Percentiles rank a stretch among this genome's conserved stretches.
phyloP scores from a whole-genome alignment of 2,888 invertebrate species.

The Azorinus chamasolen region DNA sequence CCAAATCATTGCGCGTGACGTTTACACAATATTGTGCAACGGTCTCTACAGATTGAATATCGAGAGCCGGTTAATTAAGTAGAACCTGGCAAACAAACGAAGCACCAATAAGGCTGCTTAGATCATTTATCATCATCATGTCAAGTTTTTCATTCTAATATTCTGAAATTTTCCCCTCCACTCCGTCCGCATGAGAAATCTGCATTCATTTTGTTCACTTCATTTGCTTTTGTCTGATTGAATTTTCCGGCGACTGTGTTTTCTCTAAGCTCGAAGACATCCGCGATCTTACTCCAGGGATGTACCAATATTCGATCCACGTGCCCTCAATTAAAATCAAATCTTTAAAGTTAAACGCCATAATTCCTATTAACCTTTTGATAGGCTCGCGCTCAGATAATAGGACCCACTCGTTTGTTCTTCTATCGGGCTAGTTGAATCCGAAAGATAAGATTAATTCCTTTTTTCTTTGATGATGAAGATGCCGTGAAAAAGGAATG shows the following conservation, averaged over 20 bases:
- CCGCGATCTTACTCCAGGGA: conserved; percentile 41
- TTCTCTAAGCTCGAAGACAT: conserved; percentile 46
- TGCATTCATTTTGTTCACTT: conserved; percentile 66
- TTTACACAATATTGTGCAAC: conserved; percentile 70
- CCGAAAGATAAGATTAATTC: conserved; percentile 22
- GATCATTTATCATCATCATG: conserved; percentile 67
- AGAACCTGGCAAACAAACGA: conserved; percentile 57
- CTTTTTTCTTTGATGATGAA: neutral
- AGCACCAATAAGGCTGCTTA: conserved; percentile 59
- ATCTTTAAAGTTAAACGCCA: conserved; percentile 66
- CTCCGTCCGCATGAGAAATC: conserved; percentile 60
- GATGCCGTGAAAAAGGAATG: no score
- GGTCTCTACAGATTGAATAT: conserved; percentile 56
- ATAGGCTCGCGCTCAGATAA: conserved; percentile 37
- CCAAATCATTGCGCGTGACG: conserved; percentile 64
- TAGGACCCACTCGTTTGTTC: conserved; percentile 22
- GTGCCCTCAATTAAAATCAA: conserved; percentile 68
- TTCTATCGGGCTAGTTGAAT: conserved; percentile 17
- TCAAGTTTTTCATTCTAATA: conserved; percentile 63
- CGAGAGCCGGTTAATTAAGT: conserved; percentile 64
- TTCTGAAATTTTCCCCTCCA: conserved; percentile 62
- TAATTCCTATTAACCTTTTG: conserved; percentile 63
- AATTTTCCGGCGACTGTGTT: conserved; percentile 60
- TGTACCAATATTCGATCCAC: conserved; percentile 58
- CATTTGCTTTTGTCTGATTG: conserved; percentile 55